Conservation (phyloP, 2,888 invertebrate species). For the Toxonevra muliebris region DNA sequence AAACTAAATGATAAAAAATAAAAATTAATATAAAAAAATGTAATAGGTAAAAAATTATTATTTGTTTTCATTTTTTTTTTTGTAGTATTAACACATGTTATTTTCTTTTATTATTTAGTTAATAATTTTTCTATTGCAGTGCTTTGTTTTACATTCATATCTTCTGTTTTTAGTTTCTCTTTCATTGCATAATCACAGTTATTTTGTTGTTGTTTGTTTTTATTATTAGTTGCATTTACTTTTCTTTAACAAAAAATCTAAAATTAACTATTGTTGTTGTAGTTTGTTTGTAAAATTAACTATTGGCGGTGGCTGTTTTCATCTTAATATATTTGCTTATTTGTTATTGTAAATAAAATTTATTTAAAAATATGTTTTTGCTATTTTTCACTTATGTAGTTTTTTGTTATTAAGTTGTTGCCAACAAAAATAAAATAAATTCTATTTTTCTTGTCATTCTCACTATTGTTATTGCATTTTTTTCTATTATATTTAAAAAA, state of each 20-base stretch:
- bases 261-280: not conserved
- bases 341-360: slow-evolving; percentile 32
- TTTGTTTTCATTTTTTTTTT: not conserved
- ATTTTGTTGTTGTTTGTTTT: slow-evolving; percentile 27
- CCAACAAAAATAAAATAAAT: slow-evolving; percentile 31
- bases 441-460: slow-evolving; percentile 28
- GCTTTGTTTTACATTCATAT: slow-evolving; percentile 23
- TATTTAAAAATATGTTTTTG: slow-evolving; percentile 26
- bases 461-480: slow-evolving; percentile 24
- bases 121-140: not conserved
- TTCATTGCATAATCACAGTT: slow-evolving; percentile 40
- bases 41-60: not conserved
- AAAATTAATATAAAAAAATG: no score
- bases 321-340: slow-evolving; percentile 27
- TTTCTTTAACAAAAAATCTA: slow-evolving; percentile 23
- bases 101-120: not conserved
- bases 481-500: slow-evolving; percentile 29
- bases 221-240: slow-evolving; percentile 34
- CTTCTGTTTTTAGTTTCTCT: slow-evolving; percentile 17
- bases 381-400: not conserved
- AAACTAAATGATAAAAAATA: not conserved
- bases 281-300: slow-evolving; percentile 30
- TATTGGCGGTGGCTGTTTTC: slow-evolving; percentile 42
- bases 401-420: not conserved
- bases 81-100: not conserved